Base-by-base conservation (phyloP, 2,888 invertebrate species). In the Piscicola geometra region DNA sequence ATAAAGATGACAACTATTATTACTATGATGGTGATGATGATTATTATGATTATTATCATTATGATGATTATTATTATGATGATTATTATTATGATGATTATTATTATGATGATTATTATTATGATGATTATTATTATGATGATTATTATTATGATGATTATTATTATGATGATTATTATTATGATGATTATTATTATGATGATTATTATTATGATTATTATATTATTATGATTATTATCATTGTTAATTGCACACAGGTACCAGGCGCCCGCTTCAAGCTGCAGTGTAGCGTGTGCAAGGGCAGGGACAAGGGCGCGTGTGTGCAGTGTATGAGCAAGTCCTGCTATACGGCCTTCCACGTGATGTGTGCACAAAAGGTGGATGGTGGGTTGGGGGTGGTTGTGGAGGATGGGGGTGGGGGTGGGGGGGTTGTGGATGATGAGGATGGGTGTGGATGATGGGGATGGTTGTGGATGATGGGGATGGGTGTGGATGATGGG, bases 321-420 rank as follows among this genome's bases (percentile, higher is more conserved):
- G 97, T 99, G 79, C 98, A 99, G 86, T 99, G 98, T 85, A 95
- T 97, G 86, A 93, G 94, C 83, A 92, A 91, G 81, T 95, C 93
- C 86, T 97, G 97, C 85, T 97, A 96, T 84, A 92, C 94, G 9
- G 97, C 99, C 0, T 99, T 99, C 87, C 99, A 99, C 85, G 99
- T 99, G 1, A 99, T 99, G 0, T 99, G 99, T 86, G 99, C 98
- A 0, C 97, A 97, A 85, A 94, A 86, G 79, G 76, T 76, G 21
- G 21, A 28, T n/a, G n/a, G n/a, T n/a, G n/a, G n/a, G n/a, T n/a
- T 41, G 41, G 5, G 41, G 5, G 41, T 41, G 41, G 5, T 5
- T 41, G 41, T 41, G 41, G 5, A 52, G 50, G 60, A n/a, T 70
- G 32, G 35, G 47, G 21, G 50, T 71, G 47, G 35, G 50, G n/a